A percentile compares a stretch with the other conserved stretches of the same genome.
phyloP scores from a whole-genome alignment of 2,888 invertebrate genomes.

The Fabriciana adippe region DNA sequence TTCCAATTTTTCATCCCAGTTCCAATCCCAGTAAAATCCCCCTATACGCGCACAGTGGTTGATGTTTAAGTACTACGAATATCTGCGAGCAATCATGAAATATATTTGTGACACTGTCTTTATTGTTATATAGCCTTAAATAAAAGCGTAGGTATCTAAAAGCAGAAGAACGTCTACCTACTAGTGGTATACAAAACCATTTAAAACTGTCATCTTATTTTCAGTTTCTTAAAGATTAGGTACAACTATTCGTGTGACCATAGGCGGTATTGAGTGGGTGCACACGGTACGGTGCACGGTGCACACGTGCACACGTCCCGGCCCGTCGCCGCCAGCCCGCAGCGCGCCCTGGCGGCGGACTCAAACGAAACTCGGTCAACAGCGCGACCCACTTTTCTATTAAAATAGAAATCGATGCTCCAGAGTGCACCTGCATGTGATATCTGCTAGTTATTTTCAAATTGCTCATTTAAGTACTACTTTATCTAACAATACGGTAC shows the following conservation, averaged over 20 bases:
- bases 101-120: no score
- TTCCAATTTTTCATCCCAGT: no score
- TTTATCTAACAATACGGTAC: background rate
- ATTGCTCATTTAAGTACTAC: background rate
- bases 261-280: no score
- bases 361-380: constrained; percentile 41
- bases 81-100: background rate
- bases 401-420: constrained; percentile 48
- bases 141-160: no score
- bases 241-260: no score
- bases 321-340: constrained; percentile 4
- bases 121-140: no score
- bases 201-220: no score
- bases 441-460: constrained; percentile 17
- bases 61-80: background rate
- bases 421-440: constrained; percentile 30
- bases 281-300: background rate
- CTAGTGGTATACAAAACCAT: no score
- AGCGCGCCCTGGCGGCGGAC: constrained; percentile 20
- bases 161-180: no score
- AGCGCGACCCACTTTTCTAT: constrained; percentile 46
- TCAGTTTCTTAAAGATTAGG: no score
- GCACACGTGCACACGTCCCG: background rate
- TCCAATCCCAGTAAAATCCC: no score
- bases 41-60: no score